Evolutionary conservation across 2,888 invertebrate species (phyloP).

Genomic region (Odontothrips loti): DNA sequence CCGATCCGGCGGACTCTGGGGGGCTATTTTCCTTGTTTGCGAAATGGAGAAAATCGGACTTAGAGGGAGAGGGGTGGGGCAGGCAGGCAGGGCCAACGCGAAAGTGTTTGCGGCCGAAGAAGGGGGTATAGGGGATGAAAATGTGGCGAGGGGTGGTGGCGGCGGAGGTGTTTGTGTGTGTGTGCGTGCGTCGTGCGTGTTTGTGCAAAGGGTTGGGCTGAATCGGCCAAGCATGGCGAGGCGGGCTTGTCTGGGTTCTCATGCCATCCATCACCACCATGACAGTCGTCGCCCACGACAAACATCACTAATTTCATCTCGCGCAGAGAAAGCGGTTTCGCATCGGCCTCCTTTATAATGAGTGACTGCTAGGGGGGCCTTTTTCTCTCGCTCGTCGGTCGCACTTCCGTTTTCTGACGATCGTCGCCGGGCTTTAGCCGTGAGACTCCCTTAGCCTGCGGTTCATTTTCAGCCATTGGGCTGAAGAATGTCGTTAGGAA

Average conservation of each 20-base stretch:
- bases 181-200: not conserved
- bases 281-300: slow-evolving; percentile 24
- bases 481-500: no score
- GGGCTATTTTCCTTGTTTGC: slow-evolving; percentile 27
- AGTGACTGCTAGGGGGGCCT: no score
- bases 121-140: slow-evolving; percentile 36
- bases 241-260: not conserved
- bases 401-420: no score
- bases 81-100: slow-evolving; percentile 43
- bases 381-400: no score
- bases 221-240: not conserved
- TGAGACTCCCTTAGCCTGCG: no score
- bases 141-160: slow-evolving; percentile 39
- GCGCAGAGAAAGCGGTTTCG: not conserved
- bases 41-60: slow-evolving; percentile 33
- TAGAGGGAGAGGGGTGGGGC: slow-evolving; percentile 30
- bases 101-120: slow-evolving; percentile 40
- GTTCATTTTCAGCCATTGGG: no score
- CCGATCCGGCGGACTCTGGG: slow-evolving; percentile 18
- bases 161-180: not conserved
- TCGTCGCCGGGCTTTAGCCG: no score
- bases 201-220: not conserved
- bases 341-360: no score
- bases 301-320: slow-evolving; percentile 34
- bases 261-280: not conserved